A percentile compares a stretch with the other conserved stretches of the same genome.
Evolutionary conservation across 2,797 vertebrate species (phyloP).

Genomic region (Scleropages formosus): DNA sequence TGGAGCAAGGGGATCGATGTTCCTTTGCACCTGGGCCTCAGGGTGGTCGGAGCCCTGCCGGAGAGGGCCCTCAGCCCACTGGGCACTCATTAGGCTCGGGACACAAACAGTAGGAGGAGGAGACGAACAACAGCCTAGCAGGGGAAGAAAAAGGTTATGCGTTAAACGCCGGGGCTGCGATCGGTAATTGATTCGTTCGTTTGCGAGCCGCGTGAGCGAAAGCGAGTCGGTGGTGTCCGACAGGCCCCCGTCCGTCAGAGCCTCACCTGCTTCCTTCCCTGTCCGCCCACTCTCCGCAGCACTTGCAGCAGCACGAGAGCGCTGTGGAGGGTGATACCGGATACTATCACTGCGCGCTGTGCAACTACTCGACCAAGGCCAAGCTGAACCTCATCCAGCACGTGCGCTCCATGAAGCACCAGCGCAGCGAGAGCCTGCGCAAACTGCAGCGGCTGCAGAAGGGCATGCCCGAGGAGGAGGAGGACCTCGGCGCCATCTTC

Average conservation of each 20-base stretch:
- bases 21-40: constrained; percentile 56
- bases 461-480: constrained; percentile 90
- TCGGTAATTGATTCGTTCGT: constrained; percentile 79
- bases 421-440: constrained; percentile 93
- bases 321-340: constrained; percentile 89
- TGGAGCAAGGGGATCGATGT: constrained; percentile 86
- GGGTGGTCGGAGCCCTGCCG: too few species aligned
- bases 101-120: neutral
- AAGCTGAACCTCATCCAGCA: constrained; percentile 99
- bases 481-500: constrained; percentile 93
- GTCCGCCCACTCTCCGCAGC: constrained; percentile 71
- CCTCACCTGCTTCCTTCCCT: constrained; percentile 23
- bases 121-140: constrained; percentile 56
- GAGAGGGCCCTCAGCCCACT: constrained; percentile 41
- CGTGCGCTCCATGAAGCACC: constrained; percentile 98
- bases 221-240: constrained; percentile 65
- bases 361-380: constrained; percentile 98
- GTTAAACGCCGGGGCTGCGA: constrained; percentile 74
- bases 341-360: constrained; percentile 95
- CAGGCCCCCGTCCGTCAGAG: constrained; percentile 57
- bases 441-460: constrained; percentile 96
- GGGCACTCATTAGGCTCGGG: constrained; percentile 41
- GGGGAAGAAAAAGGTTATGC: constrained; percentile 61
- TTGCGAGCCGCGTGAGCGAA: constrained; percentile 71
- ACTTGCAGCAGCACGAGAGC: constrained; percentile 95